Conservation (phyloP, 2,113 vertebrate species). For the Rhegmatorhina hoffmannsi region DNA sequence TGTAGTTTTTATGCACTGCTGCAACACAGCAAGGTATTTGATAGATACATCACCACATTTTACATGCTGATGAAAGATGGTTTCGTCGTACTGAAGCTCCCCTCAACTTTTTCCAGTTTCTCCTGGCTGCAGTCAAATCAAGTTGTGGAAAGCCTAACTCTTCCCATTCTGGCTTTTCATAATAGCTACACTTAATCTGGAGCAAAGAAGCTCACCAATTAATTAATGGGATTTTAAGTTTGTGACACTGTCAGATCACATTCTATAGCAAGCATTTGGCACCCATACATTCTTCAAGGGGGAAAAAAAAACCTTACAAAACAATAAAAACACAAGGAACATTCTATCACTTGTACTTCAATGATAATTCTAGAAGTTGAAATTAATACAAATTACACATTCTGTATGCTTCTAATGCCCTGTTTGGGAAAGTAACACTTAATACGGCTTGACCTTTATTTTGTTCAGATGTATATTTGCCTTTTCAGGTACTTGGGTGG, state of each 20-base stretch:
- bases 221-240: background rate
- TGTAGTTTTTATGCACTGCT: background rate
- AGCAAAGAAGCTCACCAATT: background rate
- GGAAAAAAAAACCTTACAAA: background rate
- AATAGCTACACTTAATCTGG: background rate
- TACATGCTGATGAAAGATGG: background rate
- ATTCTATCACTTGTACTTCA: background rate
- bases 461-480: background rate
- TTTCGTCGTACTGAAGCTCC: background rate
- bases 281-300: background rate
- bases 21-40: accelerated
- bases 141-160: background rate
- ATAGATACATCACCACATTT: background rate
- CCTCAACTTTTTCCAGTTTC: background rate
- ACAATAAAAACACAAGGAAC: background rate
- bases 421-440: background rate
- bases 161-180: background rate
- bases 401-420: background rate
- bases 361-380: background rate
- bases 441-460: background rate
- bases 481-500: background rate
- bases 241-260: background rate
- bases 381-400: background rate
- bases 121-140: background rate
- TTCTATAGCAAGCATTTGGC: background rate